A percentile compares a stretch with the other conserved stretches of the same genome.
Evolutionary conservation across 2,797 vertebrate genomes (phyloP).

Genomic region (Odontamblyopus rebecca): DNA sequence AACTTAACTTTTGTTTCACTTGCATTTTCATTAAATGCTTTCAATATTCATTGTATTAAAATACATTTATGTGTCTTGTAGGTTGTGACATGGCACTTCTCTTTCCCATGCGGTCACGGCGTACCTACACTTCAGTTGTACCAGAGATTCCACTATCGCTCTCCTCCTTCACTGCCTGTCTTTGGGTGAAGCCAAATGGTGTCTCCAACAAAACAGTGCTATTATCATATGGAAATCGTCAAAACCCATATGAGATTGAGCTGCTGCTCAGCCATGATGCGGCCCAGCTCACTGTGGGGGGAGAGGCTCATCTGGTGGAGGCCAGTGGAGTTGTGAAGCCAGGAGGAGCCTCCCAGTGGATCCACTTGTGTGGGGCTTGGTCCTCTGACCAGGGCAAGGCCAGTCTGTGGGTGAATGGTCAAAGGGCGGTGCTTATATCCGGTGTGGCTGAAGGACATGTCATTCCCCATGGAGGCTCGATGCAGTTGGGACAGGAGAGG

Average conservation of each 20-base stretch:
- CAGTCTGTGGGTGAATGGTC: slow-evolving; percentile 82
- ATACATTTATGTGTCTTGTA: slow-evolving; percentile 43
- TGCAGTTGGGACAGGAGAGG: slow-evolving; percentile 92
- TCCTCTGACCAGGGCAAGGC: slow-evolving; percentile 79
- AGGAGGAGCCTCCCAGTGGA: slow-evolving; percentile 74
- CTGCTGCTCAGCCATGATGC: slow-evolving; percentile 80
- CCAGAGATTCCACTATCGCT: slow-evolving; percentile 74
- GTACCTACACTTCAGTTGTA: slow-evolving; percentile 84
- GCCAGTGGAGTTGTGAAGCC: slow-evolving; percentile 55
- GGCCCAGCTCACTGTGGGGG: slow-evolving; percentile 78
- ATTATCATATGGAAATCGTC: slow-evolving; percentile 88
- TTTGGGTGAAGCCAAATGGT: slow-evolving; percentile 88
- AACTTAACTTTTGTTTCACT: neutral
- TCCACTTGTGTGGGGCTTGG: slow-evolving; percentile 89
- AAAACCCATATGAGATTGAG: slow-evolving; percentile 90
- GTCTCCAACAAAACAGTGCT: slow-evolving; percentile 87
- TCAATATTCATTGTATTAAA: neutral
- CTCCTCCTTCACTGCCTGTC: slow-evolving; percentile 84
- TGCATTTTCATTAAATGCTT: neutral
- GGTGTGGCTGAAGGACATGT: slow-evolving; percentile 77
- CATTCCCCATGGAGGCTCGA: slow-evolving; percentile 81
- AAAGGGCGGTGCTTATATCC: slow-evolving; percentile 51
- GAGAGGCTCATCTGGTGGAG: slow-evolving; percentile 78
- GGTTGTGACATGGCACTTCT: slow-evolving; percentile 89
- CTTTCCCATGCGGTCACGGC: slow-evolving; percentile 93